phyloP scores from a whole-genome alignment of 2,113 vertebrate genomes.

The Lophura nycthemera region DNA sequence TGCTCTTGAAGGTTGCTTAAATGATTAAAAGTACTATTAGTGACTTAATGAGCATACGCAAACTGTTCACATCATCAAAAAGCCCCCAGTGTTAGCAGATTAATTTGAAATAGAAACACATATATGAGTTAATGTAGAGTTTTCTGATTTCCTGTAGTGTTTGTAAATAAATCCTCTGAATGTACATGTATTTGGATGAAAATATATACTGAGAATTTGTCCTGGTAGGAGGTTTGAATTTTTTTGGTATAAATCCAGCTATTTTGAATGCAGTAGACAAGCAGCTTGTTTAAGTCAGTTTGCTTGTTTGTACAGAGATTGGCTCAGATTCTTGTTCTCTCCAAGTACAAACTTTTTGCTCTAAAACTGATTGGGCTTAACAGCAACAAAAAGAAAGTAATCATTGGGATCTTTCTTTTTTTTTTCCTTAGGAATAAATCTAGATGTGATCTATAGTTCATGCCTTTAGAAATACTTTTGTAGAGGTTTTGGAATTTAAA shows the following conservation, averaged over 20 bases:
- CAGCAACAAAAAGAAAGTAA: neutral
- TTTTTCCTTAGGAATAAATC: neutral
- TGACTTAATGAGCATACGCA: neutral
- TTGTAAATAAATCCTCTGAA: neutral
- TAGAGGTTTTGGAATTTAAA: neutral
- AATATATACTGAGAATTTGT: neutral
- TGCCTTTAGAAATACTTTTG: neutral
- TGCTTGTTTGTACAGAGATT: neutral
- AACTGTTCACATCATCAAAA: neutral
- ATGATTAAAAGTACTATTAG: neutral
- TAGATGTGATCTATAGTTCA: neutral
- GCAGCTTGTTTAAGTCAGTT: neutral
- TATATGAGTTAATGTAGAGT: neutral
- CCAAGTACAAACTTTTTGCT: neutral
- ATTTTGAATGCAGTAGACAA: neutral
- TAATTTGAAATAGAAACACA: neutral
- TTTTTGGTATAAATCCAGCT: neutral
- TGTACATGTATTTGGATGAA: neutral
- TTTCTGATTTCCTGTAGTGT: neutral
- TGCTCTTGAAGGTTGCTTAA: neutral
- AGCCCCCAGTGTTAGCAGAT: neutral
- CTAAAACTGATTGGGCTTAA: neutral
- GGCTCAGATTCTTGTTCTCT: neutral
- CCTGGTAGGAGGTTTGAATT: neutral
- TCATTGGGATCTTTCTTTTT: neutral